Evolutionary conservation across 2,113 vertebrate genomes (phyloP).

Genomic region (Paratilapia polleni): DNA sequence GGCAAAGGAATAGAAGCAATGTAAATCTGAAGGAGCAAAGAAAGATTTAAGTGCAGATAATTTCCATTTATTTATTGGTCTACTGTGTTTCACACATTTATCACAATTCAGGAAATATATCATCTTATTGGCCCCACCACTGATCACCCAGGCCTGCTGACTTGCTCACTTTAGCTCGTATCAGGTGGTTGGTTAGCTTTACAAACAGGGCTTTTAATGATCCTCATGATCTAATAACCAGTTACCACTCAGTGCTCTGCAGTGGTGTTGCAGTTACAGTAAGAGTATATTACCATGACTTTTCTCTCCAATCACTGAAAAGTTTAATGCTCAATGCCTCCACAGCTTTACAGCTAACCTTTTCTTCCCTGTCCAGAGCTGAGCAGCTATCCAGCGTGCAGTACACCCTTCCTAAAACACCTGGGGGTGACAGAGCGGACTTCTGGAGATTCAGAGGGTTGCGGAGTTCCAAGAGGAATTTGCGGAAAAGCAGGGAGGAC

Average conservation of each 20-base stretch:
- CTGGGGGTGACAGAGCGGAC: conserved; percentile 94
- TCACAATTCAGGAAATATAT: background rate
- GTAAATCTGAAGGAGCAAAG: background rate
- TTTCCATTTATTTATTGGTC: background rate
- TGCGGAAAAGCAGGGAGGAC: conserved; percentile 97
- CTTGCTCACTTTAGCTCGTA: background rate
- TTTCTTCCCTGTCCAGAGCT: conserved; percentile 80
- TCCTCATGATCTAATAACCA: background rate
- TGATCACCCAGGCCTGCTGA: background rate
- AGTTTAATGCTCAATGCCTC: background rate
- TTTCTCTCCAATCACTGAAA: background rate
- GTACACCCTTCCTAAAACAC: conserved; percentile 97
- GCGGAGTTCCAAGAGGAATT: conserved; percentile 96
- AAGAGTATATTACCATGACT: background rate
- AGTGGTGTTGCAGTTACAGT: background rate
- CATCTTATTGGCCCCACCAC: background rate
- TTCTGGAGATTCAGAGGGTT: conserved; percentile 98
- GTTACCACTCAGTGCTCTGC: background rate
- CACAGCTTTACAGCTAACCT: background rate
- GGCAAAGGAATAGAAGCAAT: background rate
- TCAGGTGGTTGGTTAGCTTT: background rate
- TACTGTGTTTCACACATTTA: background rate
- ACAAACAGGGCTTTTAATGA: background rate
- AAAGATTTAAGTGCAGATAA: background rate
- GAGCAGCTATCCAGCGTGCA: conserved; percentile 98